Base-by-base conservation (phyloP, 2,113 vertebrate genomes). In the Mystacornis crossleyi region DNA sequence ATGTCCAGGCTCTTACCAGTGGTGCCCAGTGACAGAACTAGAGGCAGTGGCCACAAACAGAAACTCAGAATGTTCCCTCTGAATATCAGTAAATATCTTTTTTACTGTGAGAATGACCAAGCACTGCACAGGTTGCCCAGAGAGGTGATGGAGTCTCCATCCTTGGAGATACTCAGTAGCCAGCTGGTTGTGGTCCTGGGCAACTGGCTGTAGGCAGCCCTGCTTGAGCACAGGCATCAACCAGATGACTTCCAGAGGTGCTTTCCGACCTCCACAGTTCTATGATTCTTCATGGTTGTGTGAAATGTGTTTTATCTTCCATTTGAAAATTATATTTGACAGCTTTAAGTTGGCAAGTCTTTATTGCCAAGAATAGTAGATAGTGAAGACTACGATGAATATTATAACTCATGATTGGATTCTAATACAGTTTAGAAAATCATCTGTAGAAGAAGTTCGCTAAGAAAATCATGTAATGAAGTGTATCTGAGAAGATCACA, bases 181-280 rank as follows among this genome's bases (percentile, higher is more conserved):
- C 8, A 5, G 7, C 16, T 53, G 18, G 26, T 23, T 0, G 0
- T 58, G 15, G 14, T 38, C 18, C 6, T 34, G 20, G 4, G 6
- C 6, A 18, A 2, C 8, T 18, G 23, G 25, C 79, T 66, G 8
- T 50, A 64, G 23, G 7, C 21, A 6, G 4, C 19, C 6, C 13
- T 65, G 6, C 33, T 51, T 81, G 28, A 67, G 53, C 34, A 55
- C 16, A 18, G 33, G 2, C 4, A 21, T 67, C 0, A 1, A 64
- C 31, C 31, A 53, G 42, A 9, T 45, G 28, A 53, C 18, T 48
- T 66, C 26, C 18, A 66, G 47, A 62, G 28, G 6, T 48, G 18
- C 4, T 36, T 67, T 79, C 24, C 74, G 51, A 3, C 15, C 16
- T 74, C 12, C 62, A 2, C 16, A 2, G 2, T 81, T 84, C 24